phyloP scores from a whole-genome alignment of 64 coral and sea anemone species.

The Stichodactyla mertensii region DNA sequence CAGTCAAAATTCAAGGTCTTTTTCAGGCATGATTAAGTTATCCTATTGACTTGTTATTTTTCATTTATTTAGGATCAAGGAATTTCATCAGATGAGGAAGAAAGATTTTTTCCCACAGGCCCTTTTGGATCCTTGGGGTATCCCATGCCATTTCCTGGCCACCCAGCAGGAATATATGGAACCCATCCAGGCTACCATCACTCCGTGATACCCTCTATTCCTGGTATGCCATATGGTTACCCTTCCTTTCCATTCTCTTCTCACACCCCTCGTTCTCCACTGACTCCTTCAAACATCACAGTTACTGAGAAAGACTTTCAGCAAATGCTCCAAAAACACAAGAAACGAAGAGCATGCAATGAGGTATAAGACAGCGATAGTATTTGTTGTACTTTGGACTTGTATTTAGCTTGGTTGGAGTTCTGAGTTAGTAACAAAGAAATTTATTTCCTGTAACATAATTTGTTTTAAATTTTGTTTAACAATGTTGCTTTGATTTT shows the following conservation, averaged over 20 bases:
- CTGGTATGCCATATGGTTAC: conserved; percentile 71
- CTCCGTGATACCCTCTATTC: conserved; percentile 42
- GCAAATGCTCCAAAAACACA: conserved; percentile 75
- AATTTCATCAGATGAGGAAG: conserved; percentile 87
- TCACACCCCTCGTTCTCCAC: conserved; percentile 26
- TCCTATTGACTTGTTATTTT: conserved; percentile 2
- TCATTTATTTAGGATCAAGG: conserved; percentile 41
- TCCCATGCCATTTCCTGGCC: conserved; percentile 32
- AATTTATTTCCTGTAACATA: too few species aligned
- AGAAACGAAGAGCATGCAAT: conserved; percentile 62
- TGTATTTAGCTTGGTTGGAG: too few species aligned
- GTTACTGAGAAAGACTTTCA: conserved; percentile 89
- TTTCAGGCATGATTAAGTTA: not conserved
- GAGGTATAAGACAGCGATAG: conserved; percentile 30
- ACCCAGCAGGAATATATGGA: not conserved
- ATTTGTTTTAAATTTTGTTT: too few species aligned
- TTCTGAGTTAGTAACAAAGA: too few species aligned
- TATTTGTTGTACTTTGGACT: too few species aligned
- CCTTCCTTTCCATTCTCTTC: conserved; percentile 55
- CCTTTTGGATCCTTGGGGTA: not conserved
- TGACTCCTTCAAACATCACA: conserved; percentile 26
- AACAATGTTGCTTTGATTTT: too few species aligned
- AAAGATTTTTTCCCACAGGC: conserved; percentile 22
- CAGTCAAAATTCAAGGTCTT: not conserved
- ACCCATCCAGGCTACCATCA: conserved; percentile 13